These are phyloP conservation scores for Orthonevra nobilis DNA, from an alignment of 2,888 invertebrate species.

Conservation along the genomic window DNA sequence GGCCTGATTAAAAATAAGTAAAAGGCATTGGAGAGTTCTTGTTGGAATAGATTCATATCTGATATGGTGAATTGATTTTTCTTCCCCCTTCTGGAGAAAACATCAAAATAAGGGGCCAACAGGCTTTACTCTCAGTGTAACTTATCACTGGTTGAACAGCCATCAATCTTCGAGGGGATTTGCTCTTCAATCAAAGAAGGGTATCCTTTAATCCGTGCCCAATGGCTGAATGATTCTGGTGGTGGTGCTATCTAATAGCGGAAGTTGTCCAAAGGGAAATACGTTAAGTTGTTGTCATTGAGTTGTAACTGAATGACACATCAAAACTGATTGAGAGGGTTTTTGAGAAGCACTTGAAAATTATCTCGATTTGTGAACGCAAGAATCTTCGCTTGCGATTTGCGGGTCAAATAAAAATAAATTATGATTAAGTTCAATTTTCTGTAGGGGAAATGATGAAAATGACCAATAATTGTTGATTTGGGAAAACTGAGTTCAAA, in stretches of 20 bases:
- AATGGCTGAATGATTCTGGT: neutral
- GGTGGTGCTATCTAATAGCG: neutral
- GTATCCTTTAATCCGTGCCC: constrained; percentile 7
- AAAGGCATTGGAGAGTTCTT: neutral
- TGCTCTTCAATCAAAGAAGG: constrained; percentile 56
- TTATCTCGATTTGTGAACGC: no score
- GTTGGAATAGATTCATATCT: neutral
- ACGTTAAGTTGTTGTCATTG: constrained; percentile 32
- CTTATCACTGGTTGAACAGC: constrained; percentile 48
- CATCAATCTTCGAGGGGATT: constrained; percentile 56
- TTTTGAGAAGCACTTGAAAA: no score
- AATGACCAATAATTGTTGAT: no score
- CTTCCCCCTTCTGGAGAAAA: no score
- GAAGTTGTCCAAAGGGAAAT: constrained; percentile 24
- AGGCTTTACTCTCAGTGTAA: constrained; percentile 12
- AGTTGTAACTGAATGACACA: constrained; percentile 22
- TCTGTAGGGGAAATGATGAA: no score
- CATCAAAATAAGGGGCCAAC: constrained; percentile 6
- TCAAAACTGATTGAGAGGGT: constrained; percentile 28
- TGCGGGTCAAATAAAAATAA: no score
- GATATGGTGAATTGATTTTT: constrained; percentile 11
- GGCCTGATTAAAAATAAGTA: constrained; percentile 14
- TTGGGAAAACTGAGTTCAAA: no score
- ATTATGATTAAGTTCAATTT: no score
- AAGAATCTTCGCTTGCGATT: no score